Evolutionary conservation across 1,140 invertebrate genomes (phyloP).

Genomic region (Frieseomelitta varia): DNA sequence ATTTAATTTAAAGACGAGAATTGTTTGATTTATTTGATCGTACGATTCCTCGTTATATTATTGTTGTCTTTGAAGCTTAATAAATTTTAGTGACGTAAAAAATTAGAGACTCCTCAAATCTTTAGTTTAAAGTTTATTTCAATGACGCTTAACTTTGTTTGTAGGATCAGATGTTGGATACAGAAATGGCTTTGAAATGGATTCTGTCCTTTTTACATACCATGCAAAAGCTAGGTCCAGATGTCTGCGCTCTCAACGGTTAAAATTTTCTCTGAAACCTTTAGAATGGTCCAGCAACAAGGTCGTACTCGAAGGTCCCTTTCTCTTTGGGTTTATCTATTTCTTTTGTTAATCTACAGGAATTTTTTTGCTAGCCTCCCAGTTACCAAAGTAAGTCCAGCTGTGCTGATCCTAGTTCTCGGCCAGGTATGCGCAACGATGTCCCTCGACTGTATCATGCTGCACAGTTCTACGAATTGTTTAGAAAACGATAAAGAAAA

Average conservation of each 20-base stretch:
- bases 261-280: background rate
- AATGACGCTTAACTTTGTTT: background rate
- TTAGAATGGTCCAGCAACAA: background rate
- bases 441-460: background rate
- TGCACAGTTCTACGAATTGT: background rate
- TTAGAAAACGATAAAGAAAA: background rate
- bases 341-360: background rate
- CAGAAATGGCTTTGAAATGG: background rate
- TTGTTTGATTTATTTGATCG: too few relatives aligned
- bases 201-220: too few relatives aligned
- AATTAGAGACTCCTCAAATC: background rate
- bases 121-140: background rate
- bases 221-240: background rate
- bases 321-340: background rate
- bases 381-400: background rate
- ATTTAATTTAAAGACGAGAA: too few relatives aligned
- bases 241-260: background rate
- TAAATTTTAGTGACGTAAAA: too few relatives aligned
- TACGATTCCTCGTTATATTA: too few relatives aligned
- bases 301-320: background rate
- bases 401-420: too few relatives aligned
- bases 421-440: background rate
- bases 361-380: background rate
- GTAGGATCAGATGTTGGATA: background rate
- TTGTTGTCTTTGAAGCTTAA: too few relatives aligned